These are phyloP conservation scores for Drosophila prosaltans DNA, from an alignment of 1,140 invertebrate species.

Conservation along the genomic window DNA sequence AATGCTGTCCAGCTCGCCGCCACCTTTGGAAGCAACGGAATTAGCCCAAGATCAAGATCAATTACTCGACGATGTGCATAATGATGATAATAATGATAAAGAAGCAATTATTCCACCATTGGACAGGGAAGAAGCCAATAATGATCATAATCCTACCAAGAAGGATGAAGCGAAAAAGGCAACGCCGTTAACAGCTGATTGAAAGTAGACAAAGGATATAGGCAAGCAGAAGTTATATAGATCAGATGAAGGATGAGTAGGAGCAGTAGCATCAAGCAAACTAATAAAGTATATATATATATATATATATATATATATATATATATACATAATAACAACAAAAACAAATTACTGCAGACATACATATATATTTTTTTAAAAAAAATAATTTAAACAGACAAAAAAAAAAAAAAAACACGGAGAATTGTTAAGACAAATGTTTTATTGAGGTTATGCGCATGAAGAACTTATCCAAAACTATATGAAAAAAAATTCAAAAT, in stretches of 20 bases:
- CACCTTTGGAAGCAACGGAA: conserved; percentile 48
- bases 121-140: neutral
- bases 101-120: neutral
- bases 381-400: conserved; percentile 57
- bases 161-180: conserved; percentile 46
- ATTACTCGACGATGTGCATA: conserved; percentile 1
- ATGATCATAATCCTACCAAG: neutral
- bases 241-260: conserved; percentile 25
- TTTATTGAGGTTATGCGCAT: conserved; percentile 70
- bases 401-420: neutral
- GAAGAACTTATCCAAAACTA: conserved; percentile 47
- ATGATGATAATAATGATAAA: neutral
- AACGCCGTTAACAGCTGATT: conserved; percentile 61
- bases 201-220: conserved; percentile 23
- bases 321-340: conserved; percentile 1
- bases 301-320: conserved; percentile 39
- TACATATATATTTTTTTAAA: conserved; percentile 75
- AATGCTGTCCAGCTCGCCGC: conserved; percentile 76
- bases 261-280: conserved; percentile 30
- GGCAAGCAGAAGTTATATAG: neutral
- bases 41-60: conserved; percentile 3
- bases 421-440: conserved; percentile 63
- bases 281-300: conserved; percentile 54
- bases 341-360: conserved; percentile 47
- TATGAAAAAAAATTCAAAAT: conserved; percentile 24